Evolutionary conservation across 2,797 vertebrate species (phyloP).

Genomic region (Philypnodon macrostomus): DNA sequence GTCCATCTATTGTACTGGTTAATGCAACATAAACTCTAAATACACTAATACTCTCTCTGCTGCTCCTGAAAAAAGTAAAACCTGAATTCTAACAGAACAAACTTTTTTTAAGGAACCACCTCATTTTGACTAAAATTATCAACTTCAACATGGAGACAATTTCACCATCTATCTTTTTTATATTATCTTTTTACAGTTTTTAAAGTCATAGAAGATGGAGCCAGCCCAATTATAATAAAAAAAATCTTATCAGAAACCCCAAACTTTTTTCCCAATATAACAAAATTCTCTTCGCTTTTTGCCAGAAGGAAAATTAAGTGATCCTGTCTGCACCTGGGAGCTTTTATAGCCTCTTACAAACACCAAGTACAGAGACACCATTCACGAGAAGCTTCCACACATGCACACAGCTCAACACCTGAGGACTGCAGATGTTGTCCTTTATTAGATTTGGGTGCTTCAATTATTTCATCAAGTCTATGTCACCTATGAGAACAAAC

Average conservation of each 20-base stretch:
- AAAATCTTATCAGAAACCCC: constrained; percentile 8
- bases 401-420: constrained; percentile 1
- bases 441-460: constrained; percentile 13
- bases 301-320: background rate
- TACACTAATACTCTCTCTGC: too few relatives aligned
- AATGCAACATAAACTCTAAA: too few relatives aligned
- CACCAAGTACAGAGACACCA: background rate
- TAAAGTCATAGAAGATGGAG: constrained; percentile 18
- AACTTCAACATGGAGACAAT: too few relatives aligned
- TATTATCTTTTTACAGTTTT: too few relatives aligned
- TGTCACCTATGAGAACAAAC: constrained; percentile 17
- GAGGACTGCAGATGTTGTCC: constrained; percentile 17
- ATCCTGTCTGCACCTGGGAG: background rate
- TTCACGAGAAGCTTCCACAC: background rate
- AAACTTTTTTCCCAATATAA: background rate
- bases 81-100: too few relatives aligned
- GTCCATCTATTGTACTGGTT: too few relatives aligned
- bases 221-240: constrained; percentile 8
- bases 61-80: too few relatives aligned
- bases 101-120: too few relatives aligned
- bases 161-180: too few relatives aligned
- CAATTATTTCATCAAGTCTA: constrained; percentile 21
- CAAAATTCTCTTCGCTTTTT: background rate
- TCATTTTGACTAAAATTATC: too few relatives aligned
- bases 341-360: constrained; percentile 12